Conservation (phyloP, 1,140 invertebrate genomes). For the Leptoteleia sp. region DNA sequence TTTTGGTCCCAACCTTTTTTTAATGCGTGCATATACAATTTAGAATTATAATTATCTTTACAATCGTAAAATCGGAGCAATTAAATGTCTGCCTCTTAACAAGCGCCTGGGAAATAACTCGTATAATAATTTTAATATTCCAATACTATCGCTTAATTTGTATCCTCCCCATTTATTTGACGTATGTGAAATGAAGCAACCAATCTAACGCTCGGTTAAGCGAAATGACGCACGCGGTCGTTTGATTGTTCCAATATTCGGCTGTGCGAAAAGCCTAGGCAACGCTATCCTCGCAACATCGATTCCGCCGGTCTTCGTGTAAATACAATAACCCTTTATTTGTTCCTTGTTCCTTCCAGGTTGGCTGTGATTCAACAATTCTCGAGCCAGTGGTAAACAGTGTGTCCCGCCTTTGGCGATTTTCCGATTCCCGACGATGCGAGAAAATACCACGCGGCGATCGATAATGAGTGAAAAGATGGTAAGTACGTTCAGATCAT, state of each 20-base stretch:
- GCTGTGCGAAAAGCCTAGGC: constrained; percentile 30
- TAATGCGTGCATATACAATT: too few relatives aligned
- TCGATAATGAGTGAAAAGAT: constrained; percentile 66
- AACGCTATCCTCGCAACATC: constrained; percentile 43
- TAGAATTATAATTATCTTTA: too few relatives aligned
- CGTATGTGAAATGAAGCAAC: constrained; percentile 18
- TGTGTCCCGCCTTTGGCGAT: constrained; percentile 68
- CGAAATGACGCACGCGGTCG: constrained; percentile 47
- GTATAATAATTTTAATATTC: too few relatives aligned
- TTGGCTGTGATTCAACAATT: constrained; percentile 80
- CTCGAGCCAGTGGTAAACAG: constrained; percentile 76
- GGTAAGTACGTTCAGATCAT: constrained; percentile 52
- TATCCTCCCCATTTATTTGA: constrained; percentile 16
- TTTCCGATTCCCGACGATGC: constrained; percentile 64
- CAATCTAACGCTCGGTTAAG: constrained; percentile 14
- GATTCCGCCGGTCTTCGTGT: constrained; percentile 70
- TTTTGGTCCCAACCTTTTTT: too few relatives aligned
- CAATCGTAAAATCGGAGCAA: too few relatives aligned
- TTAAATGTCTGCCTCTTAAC: too few relatives aligned
- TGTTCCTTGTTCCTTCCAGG: constrained; percentile 73
- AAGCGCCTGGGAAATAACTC: too few relatives aligned
- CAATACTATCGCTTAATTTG: too few relatives aligned
- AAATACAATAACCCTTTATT: constrained; percentile 83
- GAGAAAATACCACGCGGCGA: constrained; percentile 47
- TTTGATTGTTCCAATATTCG: constrained; percentile 38